phyloP scores from a whole-genome alignment of 2,888 invertebrate species.

The Epicampocera succincta region DNA sequence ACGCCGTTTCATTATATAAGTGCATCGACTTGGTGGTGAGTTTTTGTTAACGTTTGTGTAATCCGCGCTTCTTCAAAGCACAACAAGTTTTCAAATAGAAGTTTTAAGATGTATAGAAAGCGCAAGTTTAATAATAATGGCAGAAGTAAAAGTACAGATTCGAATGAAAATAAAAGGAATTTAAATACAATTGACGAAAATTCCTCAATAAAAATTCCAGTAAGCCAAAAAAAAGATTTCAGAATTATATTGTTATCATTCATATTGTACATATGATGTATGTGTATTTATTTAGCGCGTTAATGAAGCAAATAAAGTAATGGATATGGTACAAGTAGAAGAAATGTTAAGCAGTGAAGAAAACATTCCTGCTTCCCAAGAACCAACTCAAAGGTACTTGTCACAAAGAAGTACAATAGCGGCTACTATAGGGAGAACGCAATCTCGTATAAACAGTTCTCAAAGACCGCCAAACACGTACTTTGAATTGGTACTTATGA shows the following conservation, averaged over 20 bases:
- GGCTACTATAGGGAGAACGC: constrained; percentile 76
- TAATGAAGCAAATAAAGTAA: constrained; percentile 45
- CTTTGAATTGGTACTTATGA: constrained; percentile 78
- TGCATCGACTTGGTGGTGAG: background rate
- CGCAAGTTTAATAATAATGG: constrained; percentile 71
- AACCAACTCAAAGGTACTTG: constrained; percentile 80
- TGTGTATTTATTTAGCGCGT: constrained; percentile 40
- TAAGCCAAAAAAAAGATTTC: constrained; percentile 70
- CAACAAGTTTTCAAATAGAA: constrained; percentile 12
- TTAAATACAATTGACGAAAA: constrained; percentile 77
- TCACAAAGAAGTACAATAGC: constrained; percentile 79
- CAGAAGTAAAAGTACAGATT: constrained; percentile 54
- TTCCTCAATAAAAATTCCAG: constrained; percentile 76
- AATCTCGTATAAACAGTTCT: constrained; percentile 73
- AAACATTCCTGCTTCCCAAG: constrained; percentile 80
- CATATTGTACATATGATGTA: background rate
- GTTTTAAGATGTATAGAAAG: constrained; percentile 70
- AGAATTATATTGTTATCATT: background rate
- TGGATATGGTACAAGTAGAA: constrained; percentile 63
- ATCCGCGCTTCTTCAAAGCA: constrained; percentile 26
- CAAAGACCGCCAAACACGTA: constrained; percentile 79
- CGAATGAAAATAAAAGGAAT: constrained; percentile 66
- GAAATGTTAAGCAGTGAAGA: constrained; percentile 76
- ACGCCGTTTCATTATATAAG: background rate
- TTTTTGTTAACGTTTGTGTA: background rate